Percentiles rank a stretch among this genome's conserved stretches.
Evolutionary conservation across 2,797 vertebrate species (phyloP).

Genomic region (Danionella dracula): DNA sequence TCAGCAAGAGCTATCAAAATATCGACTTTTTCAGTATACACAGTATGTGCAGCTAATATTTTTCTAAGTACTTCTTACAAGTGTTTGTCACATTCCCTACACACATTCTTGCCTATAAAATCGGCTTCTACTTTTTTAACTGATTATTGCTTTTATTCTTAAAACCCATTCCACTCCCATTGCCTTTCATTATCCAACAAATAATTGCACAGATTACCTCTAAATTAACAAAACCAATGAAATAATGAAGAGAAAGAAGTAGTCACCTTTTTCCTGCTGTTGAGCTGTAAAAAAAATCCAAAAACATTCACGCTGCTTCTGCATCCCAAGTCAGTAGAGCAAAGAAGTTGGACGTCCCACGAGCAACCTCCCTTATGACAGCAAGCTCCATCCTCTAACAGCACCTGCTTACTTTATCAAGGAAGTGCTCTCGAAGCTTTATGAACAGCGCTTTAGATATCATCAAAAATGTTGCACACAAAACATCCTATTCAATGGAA

Average conservation of each 20-base stretch:
- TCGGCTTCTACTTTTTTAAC: too few relatives aligned
- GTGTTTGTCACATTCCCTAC: too few relatives aligned
- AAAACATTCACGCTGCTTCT: background rate
- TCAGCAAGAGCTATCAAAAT: too few relatives aligned
- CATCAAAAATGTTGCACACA: background rate
- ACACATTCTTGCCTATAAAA: too few relatives aligned
- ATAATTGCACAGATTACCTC: too few relatives aligned
- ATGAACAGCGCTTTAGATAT: background rate
- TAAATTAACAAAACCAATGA: too few relatives aligned
- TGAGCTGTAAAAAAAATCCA: background rate
- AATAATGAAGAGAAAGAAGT: background rate
- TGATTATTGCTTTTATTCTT: too few relatives aligned
- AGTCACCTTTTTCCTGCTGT: background rate
- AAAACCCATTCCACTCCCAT: too few relatives aligned
- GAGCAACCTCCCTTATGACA: background rate
- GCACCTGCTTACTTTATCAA: background rate
- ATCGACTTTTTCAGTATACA: too few relatives aligned
- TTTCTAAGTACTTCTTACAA: too few relatives aligned
- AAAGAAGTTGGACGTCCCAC: constrained; percentile 11
- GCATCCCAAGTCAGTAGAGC: background rate
- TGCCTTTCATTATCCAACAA: too few relatives aligned
- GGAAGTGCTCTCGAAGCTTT: background rate
- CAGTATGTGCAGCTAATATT: too few relatives aligned
- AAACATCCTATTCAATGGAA: background rate
- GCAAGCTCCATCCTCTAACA: background rate